These are phyloP conservation scores for Lasioglossum lativentre DNA, from an alignment of 2,888 invertebrate genomes.

Conservation along the genomic window DNA sequence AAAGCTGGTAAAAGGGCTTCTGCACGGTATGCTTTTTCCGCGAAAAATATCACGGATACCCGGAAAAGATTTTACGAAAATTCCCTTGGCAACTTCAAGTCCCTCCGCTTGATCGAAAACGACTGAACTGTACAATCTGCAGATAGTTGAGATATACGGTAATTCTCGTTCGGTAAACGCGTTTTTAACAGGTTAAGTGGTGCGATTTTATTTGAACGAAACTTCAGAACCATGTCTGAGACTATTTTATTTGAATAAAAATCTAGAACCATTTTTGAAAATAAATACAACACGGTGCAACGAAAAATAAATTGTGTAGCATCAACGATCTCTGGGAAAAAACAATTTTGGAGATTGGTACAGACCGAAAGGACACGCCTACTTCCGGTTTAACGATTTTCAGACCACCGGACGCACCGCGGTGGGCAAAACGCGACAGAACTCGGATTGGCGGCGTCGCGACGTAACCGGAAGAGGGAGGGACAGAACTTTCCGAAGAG, in stretches of 20 bases:
- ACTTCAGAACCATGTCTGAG: background rate
- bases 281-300: no score
- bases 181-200: background rate
- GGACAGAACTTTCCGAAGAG: background rate
- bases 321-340: background rate
- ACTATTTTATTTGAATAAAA: background rate
- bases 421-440: background rate
- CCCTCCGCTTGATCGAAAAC: background rate
- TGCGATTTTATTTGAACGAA: background rate
- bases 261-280: no score
- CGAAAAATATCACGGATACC: background rate
- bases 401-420: background rate
- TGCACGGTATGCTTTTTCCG: background rate
- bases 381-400: background rate
- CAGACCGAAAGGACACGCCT: background rate
- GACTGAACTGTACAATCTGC: background rate
- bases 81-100: background rate
- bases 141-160: background rate
- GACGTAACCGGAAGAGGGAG: background rate
- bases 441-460: background rate
- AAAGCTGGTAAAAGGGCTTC: conserved; percentile 2
- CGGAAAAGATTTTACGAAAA: background rate
- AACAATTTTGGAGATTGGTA: background rate
- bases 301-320: no score
- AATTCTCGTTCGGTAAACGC: background rate